Conservation (phyloP, 2,888 invertebrate species). For the Nipponacmea schrenckii region DNA sequence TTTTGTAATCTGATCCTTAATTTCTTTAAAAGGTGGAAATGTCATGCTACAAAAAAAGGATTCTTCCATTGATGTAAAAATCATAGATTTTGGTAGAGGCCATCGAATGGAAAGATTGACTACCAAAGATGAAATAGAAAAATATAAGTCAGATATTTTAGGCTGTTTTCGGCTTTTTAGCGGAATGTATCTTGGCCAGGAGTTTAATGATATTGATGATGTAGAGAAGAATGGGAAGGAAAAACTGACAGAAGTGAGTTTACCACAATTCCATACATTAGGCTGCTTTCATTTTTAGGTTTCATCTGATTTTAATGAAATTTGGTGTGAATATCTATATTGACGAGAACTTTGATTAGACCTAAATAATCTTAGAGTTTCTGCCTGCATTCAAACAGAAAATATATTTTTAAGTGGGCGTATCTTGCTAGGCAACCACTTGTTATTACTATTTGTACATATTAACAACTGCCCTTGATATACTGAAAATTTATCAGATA, state of each 20-base stretch:
- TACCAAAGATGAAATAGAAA: not conserved
- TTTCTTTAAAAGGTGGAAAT: constrained; percentile 41
- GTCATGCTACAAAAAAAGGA: constrained; percentile 42
- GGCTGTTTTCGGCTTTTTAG: constrained; percentile 44
- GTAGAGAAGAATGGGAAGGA: constrained; percentile 23
- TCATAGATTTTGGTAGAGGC: constrained; percentile 49
- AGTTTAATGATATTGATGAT: constrained; percentile 39
- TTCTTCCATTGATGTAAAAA: constrained; percentile 33
- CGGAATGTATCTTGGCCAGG: constrained; percentile 43
- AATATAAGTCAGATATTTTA: constrained; percentile 35
- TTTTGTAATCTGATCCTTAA: not conserved
- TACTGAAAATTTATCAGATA: no score
- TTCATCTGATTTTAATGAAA: no score
- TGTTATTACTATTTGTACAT: no score
- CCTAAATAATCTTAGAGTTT: no score
- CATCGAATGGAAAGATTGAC: not conserved
- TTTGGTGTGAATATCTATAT: no score
- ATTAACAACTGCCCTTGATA: no score
- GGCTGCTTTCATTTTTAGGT: no score
- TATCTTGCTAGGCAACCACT: no score
- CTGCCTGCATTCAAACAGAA: no score
- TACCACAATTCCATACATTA: no score
- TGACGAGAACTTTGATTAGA: no score
- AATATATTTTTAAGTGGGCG: no score
- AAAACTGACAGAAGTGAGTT: not conserved